Evolutionary conservation across 2,797 vertebrate species (phyloP).

Genomic region (Leptatherina wallacei): DNA sequence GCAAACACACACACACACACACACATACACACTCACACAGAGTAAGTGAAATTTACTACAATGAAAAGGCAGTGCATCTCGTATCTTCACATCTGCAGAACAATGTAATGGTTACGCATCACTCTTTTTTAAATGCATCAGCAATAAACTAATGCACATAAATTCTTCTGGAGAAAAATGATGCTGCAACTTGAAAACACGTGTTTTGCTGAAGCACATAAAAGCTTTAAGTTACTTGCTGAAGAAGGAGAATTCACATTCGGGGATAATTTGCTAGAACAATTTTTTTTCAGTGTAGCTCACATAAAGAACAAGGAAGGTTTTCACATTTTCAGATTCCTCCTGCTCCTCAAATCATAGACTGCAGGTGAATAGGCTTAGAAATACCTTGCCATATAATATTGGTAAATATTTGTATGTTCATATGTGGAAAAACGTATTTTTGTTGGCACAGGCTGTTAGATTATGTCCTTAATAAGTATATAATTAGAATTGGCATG

Average conservation of each 20-base stretch:
- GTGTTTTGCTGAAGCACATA: slow-evolving; percentile 5
- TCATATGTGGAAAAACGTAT: slow-evolving; percentile 22
- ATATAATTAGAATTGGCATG: slow-evolving; percentile 82
- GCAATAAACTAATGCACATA: neutral
- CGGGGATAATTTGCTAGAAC: neutral
- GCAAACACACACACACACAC: slow-evolving; percentile 41
- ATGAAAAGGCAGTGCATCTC: slow-evolving; percentile 24
- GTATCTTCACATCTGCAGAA: slow-evolving; percentile 11
- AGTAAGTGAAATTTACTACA: slow-evolving; percentile 43
- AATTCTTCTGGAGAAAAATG: neutral
- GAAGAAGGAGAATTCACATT: neutral
- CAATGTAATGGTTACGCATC: slow-evolving; percentile 5
- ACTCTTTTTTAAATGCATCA: slow-evolving; percentile 6
- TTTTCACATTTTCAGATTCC: neutral
- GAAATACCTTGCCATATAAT: slow-evolving; percentile 4
- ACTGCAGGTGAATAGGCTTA: slow-evolving; percentile 3
- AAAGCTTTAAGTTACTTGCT: neutral
- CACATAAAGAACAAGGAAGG: neutral
- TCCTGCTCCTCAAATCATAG: neutral
- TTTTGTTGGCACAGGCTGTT: slow-evolving; percentile 47
- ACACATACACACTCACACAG: slow-evolving; percentile 30
- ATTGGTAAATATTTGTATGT: slow-evolving; percentile 30
- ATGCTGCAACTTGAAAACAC: neutral
- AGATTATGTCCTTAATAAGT: slow-evolving; percentile 68
- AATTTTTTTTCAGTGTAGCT: neutral